Evolutionary conservation across 2,888 invertebrate genomes (phyloP).

Genomic region (Eupithecia pulchellata): DNA sequence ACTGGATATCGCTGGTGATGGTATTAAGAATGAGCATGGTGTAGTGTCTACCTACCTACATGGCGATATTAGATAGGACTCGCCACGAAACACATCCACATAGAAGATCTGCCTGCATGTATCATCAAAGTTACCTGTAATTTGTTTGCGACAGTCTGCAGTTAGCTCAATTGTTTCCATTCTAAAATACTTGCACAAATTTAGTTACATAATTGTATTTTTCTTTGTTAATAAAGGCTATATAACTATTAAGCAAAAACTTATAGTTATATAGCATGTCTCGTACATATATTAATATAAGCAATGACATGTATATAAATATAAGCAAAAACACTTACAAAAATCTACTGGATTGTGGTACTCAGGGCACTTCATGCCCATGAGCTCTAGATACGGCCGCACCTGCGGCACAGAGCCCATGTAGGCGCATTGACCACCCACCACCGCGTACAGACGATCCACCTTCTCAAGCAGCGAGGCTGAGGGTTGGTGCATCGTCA

Average conservation of each 20-base stretch:
- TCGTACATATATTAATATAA: no score
- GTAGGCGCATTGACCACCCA: slow-evolving; percentile 91
- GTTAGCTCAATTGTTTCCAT: no score
- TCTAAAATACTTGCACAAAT: no score
- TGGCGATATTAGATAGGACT: background rate
- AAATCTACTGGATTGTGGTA: slow-evolving; percentile 97
- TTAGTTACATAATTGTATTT: no score
- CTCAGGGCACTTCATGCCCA: slow-evolving; percentile 91
- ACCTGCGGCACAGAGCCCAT: slow-evolving; percentile 91
- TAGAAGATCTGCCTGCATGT: background rate
- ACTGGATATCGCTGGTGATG: background rate
- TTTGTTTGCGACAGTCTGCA: no score
- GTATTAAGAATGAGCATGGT: no score
- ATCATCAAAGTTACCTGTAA: no score
- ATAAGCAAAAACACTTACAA: slow-evolving; percentile 84
- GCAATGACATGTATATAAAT: no score
- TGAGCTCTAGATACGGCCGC: slow-evolving; percentile 90
- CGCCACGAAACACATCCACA: background rate
- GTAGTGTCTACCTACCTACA: background rate
- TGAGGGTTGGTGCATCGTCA: slow-evolving; percentile 96
- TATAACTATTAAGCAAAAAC: no score
- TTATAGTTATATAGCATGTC: no score
- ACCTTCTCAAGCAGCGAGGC: slow-evolving; percentile 94
- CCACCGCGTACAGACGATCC: slow-evolving; percentile 94
- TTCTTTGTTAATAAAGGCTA: no score